Evolutionary conservation across 2,113 vertebrate genomes (phyloP), one percentile per base, ranked within the genome.

Genomic region (Hypanus sabinus): DNA sequence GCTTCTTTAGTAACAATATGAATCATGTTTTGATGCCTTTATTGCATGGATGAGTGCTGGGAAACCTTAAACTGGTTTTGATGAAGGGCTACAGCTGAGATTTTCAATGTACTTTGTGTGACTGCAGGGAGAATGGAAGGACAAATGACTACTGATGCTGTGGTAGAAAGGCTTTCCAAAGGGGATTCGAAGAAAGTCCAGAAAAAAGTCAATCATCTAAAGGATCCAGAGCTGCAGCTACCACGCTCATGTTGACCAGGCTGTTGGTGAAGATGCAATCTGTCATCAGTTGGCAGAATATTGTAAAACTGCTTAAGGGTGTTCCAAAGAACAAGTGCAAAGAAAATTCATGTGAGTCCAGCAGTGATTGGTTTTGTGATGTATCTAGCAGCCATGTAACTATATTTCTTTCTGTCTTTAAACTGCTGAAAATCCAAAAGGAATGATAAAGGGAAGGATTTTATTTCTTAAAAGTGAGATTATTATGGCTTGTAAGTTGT

Each of bases 211-310:
- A 93, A 73, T 93, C 91, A 93, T 55, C 91, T 93, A 93, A 93
- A 93, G 91, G 91, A 93, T 55, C 36, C 91, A 73, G 91, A 93
- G 70, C 10, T 38, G 36, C 68, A 73, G 24, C 91, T 73, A 38
- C 20, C 91, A 33, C 24, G 70, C 70, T 75, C 91, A 93, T 93
- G 70, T 93, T 93, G 91, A 93, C 91, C 91, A 93, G 70, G 70
- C 91, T 93, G 70, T 93, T 93, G 91, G 91, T 93, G 91, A 93
- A 93, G 91, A 93, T 93, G 91, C 91, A 93, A 93, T 93, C 91
- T 93, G 70, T 93, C 55, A 93, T 93, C 91, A 93, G 91, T 93
- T 93, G 91, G 91, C 91, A 93, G 91, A 93, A 93, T 93, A 93
- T 93, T 93, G 91, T 93, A 93, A 93, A 93, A 93, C 91, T 93